phyloP scores from a whole-genome alignment of 2,888 invertebrate genomes.

The Parochlus steinenii region DNA sequence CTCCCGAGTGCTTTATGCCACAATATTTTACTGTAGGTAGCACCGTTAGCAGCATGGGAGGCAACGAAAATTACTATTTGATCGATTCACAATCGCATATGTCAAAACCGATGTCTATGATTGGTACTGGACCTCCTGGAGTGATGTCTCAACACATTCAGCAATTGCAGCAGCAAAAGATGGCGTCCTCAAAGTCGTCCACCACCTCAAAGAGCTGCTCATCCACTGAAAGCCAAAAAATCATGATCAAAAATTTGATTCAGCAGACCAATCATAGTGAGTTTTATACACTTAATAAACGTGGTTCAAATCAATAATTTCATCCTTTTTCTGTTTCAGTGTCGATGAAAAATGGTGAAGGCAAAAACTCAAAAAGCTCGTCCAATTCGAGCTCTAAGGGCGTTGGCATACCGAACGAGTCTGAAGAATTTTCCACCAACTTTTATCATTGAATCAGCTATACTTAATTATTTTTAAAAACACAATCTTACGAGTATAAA shows the following conservation, averaged over 20 bases:
- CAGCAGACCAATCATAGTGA: slow-evolving; percentile 30
- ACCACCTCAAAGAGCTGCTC: slow-evolving; percentile 9
- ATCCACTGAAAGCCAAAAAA: slow-evolving; percentile 12
- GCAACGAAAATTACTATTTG: slow-evolving; percentile 9
- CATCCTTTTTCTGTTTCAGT: not conserved
- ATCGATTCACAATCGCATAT: no score
- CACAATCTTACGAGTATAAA: no score
- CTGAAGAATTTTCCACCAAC: no score
- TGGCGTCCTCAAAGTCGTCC: slow-evolving; percentile 26
- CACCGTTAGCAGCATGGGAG: slow-evolving; percentile 5
- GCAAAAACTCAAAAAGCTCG: slow-evolving; percentile 11
- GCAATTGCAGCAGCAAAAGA: slow-evolving; percentile 32
- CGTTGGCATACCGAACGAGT: no score
- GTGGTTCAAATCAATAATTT: not conserved
- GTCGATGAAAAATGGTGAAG: slow-evolving; percentile 11
- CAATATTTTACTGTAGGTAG: slow-evolving; percentile 11
- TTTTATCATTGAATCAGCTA: no score
- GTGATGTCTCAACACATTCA: slow-evolving; percentile 31
- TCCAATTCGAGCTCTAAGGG: slow-evolving; percentile 11
- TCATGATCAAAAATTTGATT: slow-evolving; percentile 19
- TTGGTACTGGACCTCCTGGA: slow-evolving; percentile 23
- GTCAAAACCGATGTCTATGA: slow-evolving; percentile 10
- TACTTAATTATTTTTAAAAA: no score
- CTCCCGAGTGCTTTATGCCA: slow-evolving; percentile 11
- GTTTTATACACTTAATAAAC: slow-evolving; percentile 4